A percentile compares a stretch with the other conserved stretches of the same genome.
Conservation (phyloP, 2,888 invertebrate genomes). For the Gnatocerus cornutus region DNA sequence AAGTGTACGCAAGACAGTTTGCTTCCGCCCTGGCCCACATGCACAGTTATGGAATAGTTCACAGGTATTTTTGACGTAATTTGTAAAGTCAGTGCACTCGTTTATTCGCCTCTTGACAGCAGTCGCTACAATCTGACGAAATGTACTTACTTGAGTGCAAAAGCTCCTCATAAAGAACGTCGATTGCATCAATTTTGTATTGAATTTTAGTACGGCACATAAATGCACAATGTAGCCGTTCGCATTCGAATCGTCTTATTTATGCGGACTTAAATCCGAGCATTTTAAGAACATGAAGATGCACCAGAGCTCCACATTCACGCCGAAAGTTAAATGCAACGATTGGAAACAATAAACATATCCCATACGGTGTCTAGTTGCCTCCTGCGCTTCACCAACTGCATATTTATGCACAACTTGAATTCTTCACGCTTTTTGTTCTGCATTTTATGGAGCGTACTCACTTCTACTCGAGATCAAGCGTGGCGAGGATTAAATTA, state of each 20-base stretch:
- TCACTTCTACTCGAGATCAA: slow-evolving; percentile 6
- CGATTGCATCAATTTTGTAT: slow-evolving; percentile 56
- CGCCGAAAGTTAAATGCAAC: slow-evolving; percentile 52
- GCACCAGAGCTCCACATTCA: slow-evolving; percentile 27
- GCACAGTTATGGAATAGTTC: slow-evolving; percentile 79
- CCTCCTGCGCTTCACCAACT: slow-evolving; percentile 46
- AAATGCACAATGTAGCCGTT: slow-evolving; percentile 53
- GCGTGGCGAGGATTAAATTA: slow-evolving; percentile 34
- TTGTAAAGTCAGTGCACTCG: no score
- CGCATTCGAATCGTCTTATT: slow-evolving; percentile 52
- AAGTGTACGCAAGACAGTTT: slow-evolving; percentile 77
- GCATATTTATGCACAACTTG: slow-evolving; percentile 54
- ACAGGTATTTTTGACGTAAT: slow-evolving; percentile 72
- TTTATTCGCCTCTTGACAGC: background rate
- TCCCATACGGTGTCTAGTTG: slow-evolving; percentile 51
- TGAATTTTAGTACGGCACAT: slow-evolving; percentile 53
- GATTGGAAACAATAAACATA: slow-evolving; percentile 58
- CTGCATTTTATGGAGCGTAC: slow-evolving; percentile 49
- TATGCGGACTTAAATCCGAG: slow-evolving; percentile 50
- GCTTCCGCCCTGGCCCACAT: slow-evolving; percentile 80
- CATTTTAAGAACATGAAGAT: slow-evolving; percentile 45
- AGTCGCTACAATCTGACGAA: slow-evolving; percentile 32
- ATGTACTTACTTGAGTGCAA: slow-evolving; percentile 40
- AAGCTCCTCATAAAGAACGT: slow-evolving; percentile 51
- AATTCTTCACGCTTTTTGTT: slow-evolving; percentile 52